Evolutionary conservation across 2,113 vertebrate species (phyloP).

Genomic region (Ictalurus punctatus): DNA sequence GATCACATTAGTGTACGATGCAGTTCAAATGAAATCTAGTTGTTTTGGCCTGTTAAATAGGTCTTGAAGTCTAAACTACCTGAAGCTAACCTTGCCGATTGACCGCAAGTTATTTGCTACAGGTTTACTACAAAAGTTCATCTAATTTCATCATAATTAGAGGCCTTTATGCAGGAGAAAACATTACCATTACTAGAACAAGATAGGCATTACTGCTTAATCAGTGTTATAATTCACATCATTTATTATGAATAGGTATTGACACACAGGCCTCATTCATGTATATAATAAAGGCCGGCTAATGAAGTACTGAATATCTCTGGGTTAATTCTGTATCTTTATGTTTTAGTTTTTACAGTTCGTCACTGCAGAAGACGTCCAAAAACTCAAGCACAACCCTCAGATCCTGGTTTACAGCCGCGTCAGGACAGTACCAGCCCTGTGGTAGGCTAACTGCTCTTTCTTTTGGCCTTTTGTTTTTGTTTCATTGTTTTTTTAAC

Average conservation of each 20-base stretch:
- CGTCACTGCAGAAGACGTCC: background rate
- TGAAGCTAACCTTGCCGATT: no score
- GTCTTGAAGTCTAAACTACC: background rate
- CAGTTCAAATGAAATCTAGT: no score
- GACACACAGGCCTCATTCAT: background rate
- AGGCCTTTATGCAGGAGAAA: background rate
- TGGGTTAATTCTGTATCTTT: background rate
- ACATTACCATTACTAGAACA: no score
- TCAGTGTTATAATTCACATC: background rate
- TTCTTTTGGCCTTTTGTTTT: background rate
- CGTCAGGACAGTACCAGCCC: fast-evolving
- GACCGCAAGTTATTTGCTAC: no score
- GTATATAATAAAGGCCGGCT: background rate
- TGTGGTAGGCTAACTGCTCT: background rate
- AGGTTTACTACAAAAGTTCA: background rate
- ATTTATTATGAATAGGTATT: background rate
- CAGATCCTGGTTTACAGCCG: background rate
- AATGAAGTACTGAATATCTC: background rate
- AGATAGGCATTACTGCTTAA: no score
- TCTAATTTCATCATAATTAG: background rate
- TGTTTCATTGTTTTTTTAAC: background rate
- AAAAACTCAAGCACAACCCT: background rate
- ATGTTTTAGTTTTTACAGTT: background rate
- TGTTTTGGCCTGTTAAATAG: background rate
- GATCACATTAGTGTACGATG: no score